These are phyloP conservation scores for Onychostoma macrolepis DNA, from an alignment of 2,113 vertebrate genomes.

Conservation along the genomic window DNA sequence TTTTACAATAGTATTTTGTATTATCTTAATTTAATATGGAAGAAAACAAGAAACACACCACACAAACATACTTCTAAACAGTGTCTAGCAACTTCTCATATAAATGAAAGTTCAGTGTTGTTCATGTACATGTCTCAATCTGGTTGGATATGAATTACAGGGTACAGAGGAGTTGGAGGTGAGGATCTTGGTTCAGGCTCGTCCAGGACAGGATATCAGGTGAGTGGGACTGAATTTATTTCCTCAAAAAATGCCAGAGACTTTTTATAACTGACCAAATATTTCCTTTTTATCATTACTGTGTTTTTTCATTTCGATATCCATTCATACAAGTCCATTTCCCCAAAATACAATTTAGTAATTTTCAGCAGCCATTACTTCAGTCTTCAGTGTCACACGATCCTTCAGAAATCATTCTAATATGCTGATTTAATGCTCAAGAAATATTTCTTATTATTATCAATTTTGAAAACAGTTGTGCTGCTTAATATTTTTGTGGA, in stretches of 20 bases:
- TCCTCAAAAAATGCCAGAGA: background rate
- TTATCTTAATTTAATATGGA: background rate
- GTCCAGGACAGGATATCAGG: constrained; percentile 98
- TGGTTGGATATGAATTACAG: constrained; percentile 65
- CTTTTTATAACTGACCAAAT: background rate
- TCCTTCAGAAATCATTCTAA: background rate
- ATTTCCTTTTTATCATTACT: background rate
- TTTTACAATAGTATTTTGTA: background rate
- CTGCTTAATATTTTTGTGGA: background rate
- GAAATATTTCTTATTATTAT: background rate
- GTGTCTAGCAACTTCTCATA: background rate
- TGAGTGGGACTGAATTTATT: constrained; percentile 54
- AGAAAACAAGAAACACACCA: background rate
- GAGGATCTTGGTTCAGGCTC: constrained; percentile 94
- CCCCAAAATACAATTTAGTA: no score
- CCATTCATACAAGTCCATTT: no score
- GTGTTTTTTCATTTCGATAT: background rate
- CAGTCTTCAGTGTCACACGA: background rate
- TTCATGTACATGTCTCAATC: background rate
- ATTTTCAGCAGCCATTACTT: background rate
- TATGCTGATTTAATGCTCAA: background rate
- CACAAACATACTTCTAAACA: background rate
- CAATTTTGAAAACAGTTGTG: background rate
- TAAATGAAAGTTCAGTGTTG: background rate
- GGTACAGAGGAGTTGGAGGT: constrained; percentile 98